Evolutionary conservation across 2,797 vertebrate genomes (phyloP).

Genomic region (Poecilia picta): DNA sequence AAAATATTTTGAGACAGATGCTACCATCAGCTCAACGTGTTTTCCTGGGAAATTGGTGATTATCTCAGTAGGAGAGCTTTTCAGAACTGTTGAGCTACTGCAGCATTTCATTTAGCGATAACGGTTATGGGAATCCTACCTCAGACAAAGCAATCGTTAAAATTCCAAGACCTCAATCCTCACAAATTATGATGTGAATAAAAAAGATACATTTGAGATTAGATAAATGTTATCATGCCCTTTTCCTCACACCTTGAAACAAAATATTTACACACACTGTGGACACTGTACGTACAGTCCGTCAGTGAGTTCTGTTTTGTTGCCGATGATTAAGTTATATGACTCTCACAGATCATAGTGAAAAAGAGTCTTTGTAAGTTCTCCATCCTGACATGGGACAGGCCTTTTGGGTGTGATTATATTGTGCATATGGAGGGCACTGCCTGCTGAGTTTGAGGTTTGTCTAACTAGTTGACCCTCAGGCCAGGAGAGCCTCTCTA

Average conservation of each 20-base stretch:
- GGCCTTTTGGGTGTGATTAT: conserved; percentile 25
- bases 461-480: conserved; percentile 67
- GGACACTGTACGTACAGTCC: neutral
- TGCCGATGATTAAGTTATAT: conserved; percentile 24
- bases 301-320: conserved; percentile 18
- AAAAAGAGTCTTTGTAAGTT: conserved; percentile 63
- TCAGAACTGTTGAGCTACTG: neutral
- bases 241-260: neutral
- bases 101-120: neutral
- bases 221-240: neutral
- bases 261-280: neutral
- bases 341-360: conserved; percentile 15
- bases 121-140: neutral
- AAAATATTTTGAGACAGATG: neutral
- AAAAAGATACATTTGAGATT: neutral
- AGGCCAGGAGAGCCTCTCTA: conserved; percentile 71
- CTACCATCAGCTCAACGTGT: neutral
- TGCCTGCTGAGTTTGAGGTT: conserved; percentile 52
- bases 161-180: neutral
- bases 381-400: conserved; percentile 34
- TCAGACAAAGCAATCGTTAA: neutral
- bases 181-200: neutral
- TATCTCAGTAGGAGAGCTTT: neutral
- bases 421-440: conserved; percentile 25
- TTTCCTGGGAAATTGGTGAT: neutral